Conservation (phyloP, 2,797 vertebrate species). For the Chelidonichthys spinosus region DNA sequence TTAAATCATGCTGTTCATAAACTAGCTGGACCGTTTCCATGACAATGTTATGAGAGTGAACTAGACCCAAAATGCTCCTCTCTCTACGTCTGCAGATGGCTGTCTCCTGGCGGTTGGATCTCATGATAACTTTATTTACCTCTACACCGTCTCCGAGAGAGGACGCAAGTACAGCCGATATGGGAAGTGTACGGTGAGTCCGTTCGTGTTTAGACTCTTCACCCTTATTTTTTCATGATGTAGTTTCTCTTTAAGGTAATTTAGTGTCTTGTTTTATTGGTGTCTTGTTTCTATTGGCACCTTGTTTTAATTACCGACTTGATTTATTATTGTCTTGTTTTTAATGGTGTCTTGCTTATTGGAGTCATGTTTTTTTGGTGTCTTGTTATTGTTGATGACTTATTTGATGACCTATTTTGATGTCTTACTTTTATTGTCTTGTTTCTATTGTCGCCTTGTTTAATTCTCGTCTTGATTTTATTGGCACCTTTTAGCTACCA, state of each 20-base stretch:
- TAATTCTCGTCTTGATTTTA: too few relatives aligned
- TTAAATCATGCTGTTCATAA: background rate
- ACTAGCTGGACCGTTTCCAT: background rate
- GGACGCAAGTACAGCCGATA: constrained; percentile 97
- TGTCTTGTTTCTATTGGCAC: too few relatives aligned
- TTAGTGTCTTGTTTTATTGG: background rate
- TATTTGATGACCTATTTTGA: too few relatives aligned
- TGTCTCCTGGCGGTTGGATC: constrained; percentile 94
- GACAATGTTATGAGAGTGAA: background rate
- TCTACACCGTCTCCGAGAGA: constrained; percentile 94
- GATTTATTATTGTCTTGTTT: too few relatives aligned
- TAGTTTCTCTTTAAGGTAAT: background rate
- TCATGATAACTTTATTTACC: constrained; percentile 99
- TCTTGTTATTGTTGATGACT: too few relatives aligned
- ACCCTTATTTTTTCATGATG: background rate
- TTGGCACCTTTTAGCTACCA: background rate
- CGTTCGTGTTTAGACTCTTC: background rate
- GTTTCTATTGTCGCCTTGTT: too few relatives aligned
- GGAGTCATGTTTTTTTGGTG: too few relatives aligned
- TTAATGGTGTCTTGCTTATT: too few relatives aligned
- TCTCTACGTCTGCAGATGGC: constrained; percentile 85
- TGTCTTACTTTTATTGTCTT: too few relatives aligned
- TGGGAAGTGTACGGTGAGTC: constrained; percentile 94
- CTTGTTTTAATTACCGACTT: too few relatives aligned
- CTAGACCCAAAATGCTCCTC: constrained; percentile 42